Conservation (phyloP, 2,888 invertebrate species). For the Epinotia demarniana region DNA sequence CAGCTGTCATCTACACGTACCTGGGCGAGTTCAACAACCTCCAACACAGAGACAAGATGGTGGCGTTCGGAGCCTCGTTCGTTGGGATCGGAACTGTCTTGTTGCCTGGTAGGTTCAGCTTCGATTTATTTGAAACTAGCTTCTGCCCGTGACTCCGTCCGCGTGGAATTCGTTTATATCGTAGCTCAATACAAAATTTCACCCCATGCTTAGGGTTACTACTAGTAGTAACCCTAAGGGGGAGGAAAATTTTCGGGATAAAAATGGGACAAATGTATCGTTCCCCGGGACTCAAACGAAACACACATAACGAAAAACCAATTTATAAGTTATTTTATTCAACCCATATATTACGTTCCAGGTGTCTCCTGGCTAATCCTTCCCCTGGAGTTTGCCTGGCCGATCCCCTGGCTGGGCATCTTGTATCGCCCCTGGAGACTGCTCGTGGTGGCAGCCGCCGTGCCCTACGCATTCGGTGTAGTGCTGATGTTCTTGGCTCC, state of each 20-base stretch:
- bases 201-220: no score
- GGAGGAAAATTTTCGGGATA: no score
- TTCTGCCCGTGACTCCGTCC: no score
- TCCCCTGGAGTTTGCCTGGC: slow-evolving; percentile 81
- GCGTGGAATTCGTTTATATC: no score
- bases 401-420: slow-evolving; percentile 79
- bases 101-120: slow-evolving; percentile 77
- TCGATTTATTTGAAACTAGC: background rate
- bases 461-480: slow-evolving; percentile 87
- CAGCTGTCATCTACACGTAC: slow-evolving; percentile 85
- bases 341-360: slow-evolving; percentile 55
- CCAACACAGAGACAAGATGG: slow-evolving; percentile 78
- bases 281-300: no score
- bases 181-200: no score
- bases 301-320: no score
- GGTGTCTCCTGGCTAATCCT: slow-evolving; percentile 89
- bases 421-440: slow-evolving; percentile 90
- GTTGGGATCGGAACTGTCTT: slow-evolving; percentile 82
- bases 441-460: slow-evolving; percentile 86
- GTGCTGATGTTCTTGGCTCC: slow-evolving; percentile 85
- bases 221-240: no score
- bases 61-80: slow-evolving; percentile 79
- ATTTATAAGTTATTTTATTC: no score
- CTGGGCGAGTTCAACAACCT: slow-evolving; percentile 85
- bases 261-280: no score